phyloP scores from a whole-genome alignment of 2,113 vertebrate species.

The Campylomormyrus tamandua region DNA sequence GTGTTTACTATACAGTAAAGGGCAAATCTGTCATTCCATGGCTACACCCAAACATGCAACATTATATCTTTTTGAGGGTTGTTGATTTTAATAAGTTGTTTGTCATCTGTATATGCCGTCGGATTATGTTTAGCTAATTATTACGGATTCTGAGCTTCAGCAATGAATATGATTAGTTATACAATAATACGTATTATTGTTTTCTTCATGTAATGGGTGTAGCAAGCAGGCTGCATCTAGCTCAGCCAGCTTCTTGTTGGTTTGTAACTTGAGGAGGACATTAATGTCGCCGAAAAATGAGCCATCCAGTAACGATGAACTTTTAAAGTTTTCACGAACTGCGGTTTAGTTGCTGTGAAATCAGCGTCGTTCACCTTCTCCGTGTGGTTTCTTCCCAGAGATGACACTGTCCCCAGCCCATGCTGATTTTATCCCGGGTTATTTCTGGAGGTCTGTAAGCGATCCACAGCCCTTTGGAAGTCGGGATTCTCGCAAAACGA shows the following conservation, averaged over 20 bases:
- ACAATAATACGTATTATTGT: not conserved
- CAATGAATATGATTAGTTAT: not conserved
- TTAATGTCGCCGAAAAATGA: not conserved
- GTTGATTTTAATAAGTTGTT: not conserved
- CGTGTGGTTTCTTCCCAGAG: slow-evolving; percentile 21
- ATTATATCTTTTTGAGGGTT: not conserved
- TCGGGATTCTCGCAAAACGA: slow-evolving; percentile 31
- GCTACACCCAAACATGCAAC: not conserved
- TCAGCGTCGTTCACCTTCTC: not conserved
- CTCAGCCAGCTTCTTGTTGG: not conserved
- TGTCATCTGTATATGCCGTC: not conserved
- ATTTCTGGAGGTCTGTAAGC: not conserved
- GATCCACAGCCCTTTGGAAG: slow-evolving; percentile 23
- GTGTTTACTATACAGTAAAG: not conserved
- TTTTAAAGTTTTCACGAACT: not conserved
- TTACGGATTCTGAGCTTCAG: not conserved
- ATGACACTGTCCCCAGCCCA: slow-evolving; percentile 42
- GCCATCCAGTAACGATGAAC: not conserved
- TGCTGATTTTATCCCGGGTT: slow-evolving; percentile 9
- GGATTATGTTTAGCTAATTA: not conserved
- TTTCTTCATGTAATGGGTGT: not conserved
- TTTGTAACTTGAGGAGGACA: not conserved
- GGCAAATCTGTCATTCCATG: not conserved
- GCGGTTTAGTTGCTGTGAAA: not conserved
- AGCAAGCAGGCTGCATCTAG: not conserved